Evolutionary conservation across 2,797 vertebrate species (phyloP).

Genomic region (Enteromius treurensis): DNA sequence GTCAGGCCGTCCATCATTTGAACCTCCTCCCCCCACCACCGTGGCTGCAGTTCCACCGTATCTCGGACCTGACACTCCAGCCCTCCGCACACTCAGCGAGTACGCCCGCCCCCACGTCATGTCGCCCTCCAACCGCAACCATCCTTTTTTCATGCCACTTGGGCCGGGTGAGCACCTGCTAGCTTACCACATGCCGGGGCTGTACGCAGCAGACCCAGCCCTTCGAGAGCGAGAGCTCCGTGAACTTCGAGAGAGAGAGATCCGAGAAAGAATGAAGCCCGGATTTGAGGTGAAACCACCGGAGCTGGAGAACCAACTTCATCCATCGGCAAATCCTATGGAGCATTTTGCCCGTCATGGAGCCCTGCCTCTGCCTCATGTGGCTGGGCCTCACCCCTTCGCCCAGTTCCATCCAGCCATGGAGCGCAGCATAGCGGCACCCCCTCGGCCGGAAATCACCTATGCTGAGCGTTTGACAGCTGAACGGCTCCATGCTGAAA

Average conservation of each 20-base stretch:
- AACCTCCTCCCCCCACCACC: slow-evolving; percentile 86
- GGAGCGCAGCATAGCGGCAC: slow-evolving; percentile 89
- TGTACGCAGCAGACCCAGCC: slow-evolving; percentile 90
- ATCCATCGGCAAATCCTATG: slow-evolving; percentile 93
- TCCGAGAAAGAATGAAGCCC: slow-evolving; percentile 97
- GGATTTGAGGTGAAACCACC: slow-evolving; percentile 97
- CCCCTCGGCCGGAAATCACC: slow-evolving; percentile 92
- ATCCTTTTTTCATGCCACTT: slow-evolving; percentile 95
- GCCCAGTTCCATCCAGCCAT: slow-evolving; percentile 91
- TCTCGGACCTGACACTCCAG: slow-evolving; percentile 94
- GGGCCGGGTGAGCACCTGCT: slow-evolving; percentile 91
- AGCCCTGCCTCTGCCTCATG: slow-evolving; percentile 88
- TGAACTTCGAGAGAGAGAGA: slow-evolving; percentile 90
- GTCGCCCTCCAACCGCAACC: slow-evolving; percentile 94
- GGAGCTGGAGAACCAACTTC: slow-evolving; percentile 88
- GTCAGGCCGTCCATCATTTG: slow-evolving; percentile 85
- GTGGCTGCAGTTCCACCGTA: slow-evolving; percentile 95
- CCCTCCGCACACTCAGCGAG: slow-evolving; percentile 95
- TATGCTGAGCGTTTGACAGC: slow-evolving; percentile 96
- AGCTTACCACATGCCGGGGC: slow-evolving; percentile 95
- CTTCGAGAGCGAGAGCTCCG: slow-evolving; percentile 92
- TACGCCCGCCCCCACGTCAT: slow-evolving; percentile 97
- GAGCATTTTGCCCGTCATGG: slow-evolving; percentile 96
- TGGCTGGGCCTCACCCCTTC: slow-evolving; percentile 87
- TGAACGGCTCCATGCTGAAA: slow-evolving; percentile 94